Percentiles rank a stretch among this genome's conserved stretches.
phyloP scores from a whole-genome alignment of 2,113 vertebrate genomes.

The Saccopteryx leptura region DNA sequence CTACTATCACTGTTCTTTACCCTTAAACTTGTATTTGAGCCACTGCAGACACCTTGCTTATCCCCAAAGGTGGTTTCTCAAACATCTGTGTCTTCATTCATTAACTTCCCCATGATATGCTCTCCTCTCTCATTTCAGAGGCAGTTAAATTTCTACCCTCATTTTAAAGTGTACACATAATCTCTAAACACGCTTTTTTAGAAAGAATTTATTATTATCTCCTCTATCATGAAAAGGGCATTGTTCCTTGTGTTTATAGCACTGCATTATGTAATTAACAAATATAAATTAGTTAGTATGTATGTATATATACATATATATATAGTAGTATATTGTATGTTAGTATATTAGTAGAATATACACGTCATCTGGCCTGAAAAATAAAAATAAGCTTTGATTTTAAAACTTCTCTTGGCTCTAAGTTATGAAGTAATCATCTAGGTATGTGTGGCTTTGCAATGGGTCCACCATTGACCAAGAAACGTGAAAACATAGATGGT shows the following conservation, averaged over 20 bases:
- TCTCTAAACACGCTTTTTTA: background rate
- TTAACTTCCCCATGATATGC: background rate
- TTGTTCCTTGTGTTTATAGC: background rate
- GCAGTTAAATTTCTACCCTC: background rate
- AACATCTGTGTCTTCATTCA: background rate
- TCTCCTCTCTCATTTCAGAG: background rate
- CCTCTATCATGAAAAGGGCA: background rate
- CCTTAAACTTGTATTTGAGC: background rate
- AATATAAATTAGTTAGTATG: background rate
- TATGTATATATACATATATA: too few relatives aligned
- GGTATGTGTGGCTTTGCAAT: background rate
- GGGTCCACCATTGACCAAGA: background rate
- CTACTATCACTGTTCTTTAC: accelerated
- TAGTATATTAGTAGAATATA: background rate
- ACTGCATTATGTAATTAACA: background rate
- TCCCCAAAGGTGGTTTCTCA: background rate
- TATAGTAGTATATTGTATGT: too few relatives aligned
- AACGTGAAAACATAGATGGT: background rate
- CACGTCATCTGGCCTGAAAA: background rate
- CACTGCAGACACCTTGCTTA: background rate
- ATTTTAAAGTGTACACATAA: background rate
- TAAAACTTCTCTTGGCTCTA: background rate
- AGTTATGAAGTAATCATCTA: background rate
- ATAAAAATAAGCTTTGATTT: background rate
- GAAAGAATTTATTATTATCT: background rate